A percentile compares a stretch with the other conserved stretches of the same genome.
phyloP scores from a whole-genome alignment of 2,797 vertebrate species.

The Lacerta viridis region DNA sequence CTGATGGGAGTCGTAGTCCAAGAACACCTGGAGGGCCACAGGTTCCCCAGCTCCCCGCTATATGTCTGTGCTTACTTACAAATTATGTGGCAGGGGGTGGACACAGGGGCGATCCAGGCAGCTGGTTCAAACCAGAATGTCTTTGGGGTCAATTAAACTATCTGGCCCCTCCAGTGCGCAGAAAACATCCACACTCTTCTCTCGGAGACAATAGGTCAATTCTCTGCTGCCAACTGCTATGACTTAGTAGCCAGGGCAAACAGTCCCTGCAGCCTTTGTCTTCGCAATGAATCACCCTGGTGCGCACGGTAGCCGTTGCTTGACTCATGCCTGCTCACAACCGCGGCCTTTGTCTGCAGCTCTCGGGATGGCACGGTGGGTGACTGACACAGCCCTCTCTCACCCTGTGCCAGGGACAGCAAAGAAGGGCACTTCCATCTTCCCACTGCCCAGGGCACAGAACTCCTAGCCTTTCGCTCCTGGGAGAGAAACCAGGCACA shows the following conservation, averaged over 20 bases:
- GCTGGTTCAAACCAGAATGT: neutral
- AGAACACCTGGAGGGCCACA: neutral
- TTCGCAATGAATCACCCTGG: conserved; percentile 37
- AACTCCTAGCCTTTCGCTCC: neutral
- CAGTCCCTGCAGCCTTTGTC: conserved; percentile 45
- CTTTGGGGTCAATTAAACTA: neutral
- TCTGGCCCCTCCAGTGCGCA: neutral
- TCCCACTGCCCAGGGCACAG: neutral
- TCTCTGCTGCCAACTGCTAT: conserved; percentile 27
- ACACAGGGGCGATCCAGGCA: neutral
- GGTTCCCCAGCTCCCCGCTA: no score
- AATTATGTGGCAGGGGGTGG: neutral
- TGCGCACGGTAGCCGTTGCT: conserved; percentile 18
- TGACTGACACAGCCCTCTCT: conserved; percentile 34
- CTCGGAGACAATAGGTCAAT: conserved; percentile 30
- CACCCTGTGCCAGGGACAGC: conserved; percentile 30
- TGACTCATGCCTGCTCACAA: conserved; percentile 38
- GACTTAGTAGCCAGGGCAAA: conserved; percentile 1
- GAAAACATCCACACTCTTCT: neutral
- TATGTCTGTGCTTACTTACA: conserved; percentile 29
- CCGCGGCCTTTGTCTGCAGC: conserved; percentile 21
- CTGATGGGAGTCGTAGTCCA: neutral
- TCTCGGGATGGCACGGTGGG: conserved; percentile 24
- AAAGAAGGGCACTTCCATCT: neutral
- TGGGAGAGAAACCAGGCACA: neutral